Percentiles rank a stretch among this genome's conserved stretches.
phyloP scores from a whole-genome alignment of 2,888 invertebrate species.

The Drosophila neotestacea region DNA sequence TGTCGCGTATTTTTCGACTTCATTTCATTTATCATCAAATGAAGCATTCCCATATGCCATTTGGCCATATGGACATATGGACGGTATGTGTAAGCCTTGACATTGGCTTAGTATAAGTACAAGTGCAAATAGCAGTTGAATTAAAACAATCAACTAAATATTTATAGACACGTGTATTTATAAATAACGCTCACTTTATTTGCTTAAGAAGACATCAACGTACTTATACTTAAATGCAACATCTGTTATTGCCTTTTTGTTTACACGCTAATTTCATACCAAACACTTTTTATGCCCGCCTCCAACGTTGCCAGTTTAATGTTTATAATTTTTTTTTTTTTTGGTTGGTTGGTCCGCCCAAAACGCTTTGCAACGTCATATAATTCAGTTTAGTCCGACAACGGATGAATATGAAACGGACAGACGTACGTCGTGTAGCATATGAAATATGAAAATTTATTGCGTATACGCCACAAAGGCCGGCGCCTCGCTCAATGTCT shows the following conservation, averaged over 20 bases:
- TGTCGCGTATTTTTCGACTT: constrained; percentile 37
- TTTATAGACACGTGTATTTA: constrained; percentile 48
- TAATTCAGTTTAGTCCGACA: constrained; percentile 17
- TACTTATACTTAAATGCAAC: constrained; percentile 62
- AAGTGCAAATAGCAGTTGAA: background rate
- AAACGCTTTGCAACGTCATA: constrained; percentile 60
- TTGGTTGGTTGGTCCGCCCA: constrained; percentile 4
- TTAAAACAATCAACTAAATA: constrained; percentile 39
- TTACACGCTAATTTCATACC: constrained; percentile 55
- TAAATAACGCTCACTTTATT: constrained; percentile 51
- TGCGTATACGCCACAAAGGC: constrained; percentile 68
- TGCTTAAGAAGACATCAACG: constrained; percentile 59
- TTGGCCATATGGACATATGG: constrained; percentile 23
- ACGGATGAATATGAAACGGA: constrained; percentile 48
- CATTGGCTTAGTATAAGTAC: constrained; percentile 51
- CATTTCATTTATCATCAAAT: constrained; percentile 14
- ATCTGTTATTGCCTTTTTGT: constrained; percentile 73
- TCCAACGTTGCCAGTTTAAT: constrained; percentile 36
- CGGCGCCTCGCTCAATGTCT: constrained; percentile 29
- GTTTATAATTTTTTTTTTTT: constrained; percentile 57
- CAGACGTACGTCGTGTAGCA: constrained; percentile 28
- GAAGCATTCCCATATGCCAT: constrained; percentile 28
- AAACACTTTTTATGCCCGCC: constrained; percentile 52
- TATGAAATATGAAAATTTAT: constrained; percentile 80
- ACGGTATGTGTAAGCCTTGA: constrained; percentile 33